These are phyloP conservation scores for Eupeodes luniger DNA, from an alignment of 2,888 invertebrate genomes.

Conservation along the genomic window DNA sequence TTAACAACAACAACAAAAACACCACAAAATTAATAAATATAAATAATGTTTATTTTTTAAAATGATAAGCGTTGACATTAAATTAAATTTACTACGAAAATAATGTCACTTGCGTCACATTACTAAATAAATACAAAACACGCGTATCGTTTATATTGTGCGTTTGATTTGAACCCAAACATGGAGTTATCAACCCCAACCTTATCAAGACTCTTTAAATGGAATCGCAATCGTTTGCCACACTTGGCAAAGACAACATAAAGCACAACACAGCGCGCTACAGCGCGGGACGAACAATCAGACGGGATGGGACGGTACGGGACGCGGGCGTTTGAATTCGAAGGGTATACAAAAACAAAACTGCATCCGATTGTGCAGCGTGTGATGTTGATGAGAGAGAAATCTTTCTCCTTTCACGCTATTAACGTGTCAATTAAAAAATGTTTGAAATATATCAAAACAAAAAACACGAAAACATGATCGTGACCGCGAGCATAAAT, in stretches of 20 bases:
- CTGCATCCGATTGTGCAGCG: constrained; percentile 6
- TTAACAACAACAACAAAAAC: constrained; percentile 1
- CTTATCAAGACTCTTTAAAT: constrained; percentile 37
- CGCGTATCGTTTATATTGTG: not conserved
- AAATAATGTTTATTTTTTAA: not conserved
- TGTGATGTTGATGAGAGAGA: constrained; percentile 27
- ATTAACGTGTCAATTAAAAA: constrained; percentile 45
- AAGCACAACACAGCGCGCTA: not conserved
- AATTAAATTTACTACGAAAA: constrained; percentile 5
- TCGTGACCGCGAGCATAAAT: constrained; percentile 66
- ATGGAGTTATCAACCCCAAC: constrained; percentile 55
- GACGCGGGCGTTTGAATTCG: not conserved
- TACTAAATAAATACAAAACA: not conserved
- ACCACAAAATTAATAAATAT: not conserved
- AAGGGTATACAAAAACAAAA: constrained; percentile 9
- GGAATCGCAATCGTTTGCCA: constrained; percentile 34
- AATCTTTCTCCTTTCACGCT: constrained; percentile 37
- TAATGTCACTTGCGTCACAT: constrained; percentile 42
- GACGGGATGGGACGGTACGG: not conserved
- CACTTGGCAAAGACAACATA: constrained; percentile 12
- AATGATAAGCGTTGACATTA: constrained; percentile 43
- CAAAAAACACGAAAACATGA: constrained; percentile 41
- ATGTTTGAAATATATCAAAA: constrained; percentile 4
- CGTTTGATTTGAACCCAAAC: constrained; percentile 30
- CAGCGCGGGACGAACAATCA: not conserved